Evolutionary conservation across 2,888 invertebrate genomes (phyloP).

Genomic region (Camptogramma bilineatum): DNA sequence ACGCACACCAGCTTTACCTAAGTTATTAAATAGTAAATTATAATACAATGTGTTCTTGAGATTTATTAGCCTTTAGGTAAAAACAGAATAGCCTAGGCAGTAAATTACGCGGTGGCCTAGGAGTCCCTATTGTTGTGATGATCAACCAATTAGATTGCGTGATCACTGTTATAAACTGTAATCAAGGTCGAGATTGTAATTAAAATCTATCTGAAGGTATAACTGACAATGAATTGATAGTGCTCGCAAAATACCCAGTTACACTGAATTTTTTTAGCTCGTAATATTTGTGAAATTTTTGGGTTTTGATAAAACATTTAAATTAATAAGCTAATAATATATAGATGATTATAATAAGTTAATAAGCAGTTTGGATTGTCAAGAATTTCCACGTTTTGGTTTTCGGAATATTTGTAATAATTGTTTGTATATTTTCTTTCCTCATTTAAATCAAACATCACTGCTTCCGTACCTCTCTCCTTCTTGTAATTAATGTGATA

Average conservation of each 20-base stretch:
- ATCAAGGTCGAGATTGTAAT: slow-evolving; percentile 30
- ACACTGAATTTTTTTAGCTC: not conserved
- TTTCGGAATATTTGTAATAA: too few relatives aligned
- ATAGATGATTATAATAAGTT: too few relatives aligned
- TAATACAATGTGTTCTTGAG: not conserved
- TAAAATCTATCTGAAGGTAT: slow-evolving; percentile 1
- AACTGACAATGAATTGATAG: not conserved
- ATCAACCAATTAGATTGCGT: not conserved
- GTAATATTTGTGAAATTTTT: too few relatives aligned
- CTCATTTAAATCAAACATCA: too few relatives aligned
- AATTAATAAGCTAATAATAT: too few relatives aligned
- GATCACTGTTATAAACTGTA: not conserved
- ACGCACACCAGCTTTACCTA: too few relatives aligned
- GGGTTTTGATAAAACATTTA: too few relatives aligned
- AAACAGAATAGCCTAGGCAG: slow-evolving; percentile 1
- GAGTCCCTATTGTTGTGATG: not conserved
- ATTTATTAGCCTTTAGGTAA: not conserved
- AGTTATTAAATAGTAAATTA: not conserved
- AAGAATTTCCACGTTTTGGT: too few relatives aligned
- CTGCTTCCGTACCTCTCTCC: too few relatives aligned
- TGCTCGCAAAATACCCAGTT: not conserved
- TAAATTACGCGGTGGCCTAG: not conserved
- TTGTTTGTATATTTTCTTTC: too few relatives aligned
- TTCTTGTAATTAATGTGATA: too few relatives aligned
- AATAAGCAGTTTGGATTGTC: too few relatives aligned